Conservation (phyloP, 1,140 invertebrate species). For the Trachymyrmex cornetzi region DNA sequence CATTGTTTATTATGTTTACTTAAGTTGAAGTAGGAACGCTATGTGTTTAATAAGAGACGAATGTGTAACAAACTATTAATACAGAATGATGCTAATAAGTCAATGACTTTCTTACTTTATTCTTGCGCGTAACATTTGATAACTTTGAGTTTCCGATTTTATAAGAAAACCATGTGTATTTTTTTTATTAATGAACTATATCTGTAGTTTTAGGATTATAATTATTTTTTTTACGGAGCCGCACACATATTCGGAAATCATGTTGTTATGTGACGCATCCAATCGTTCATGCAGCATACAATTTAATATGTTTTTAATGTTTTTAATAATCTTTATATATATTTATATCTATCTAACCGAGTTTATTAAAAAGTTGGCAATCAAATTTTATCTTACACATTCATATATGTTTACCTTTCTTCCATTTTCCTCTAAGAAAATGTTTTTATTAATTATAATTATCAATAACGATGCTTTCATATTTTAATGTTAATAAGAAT, state of each 20-base stretch:
- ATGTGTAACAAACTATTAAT: conserved; percentile 30
- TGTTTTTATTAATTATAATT: neutral
- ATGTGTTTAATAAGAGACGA: neutral
- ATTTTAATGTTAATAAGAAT: too few species aligned
- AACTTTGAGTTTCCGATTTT: conserved; percentile 1
- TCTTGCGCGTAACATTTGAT: neutral
- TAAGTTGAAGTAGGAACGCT: conserved; percentile 49
- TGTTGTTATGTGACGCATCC: neutral
- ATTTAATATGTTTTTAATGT: neutral
- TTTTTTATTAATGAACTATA: conserved; percentile 8
- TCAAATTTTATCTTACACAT: neutral
- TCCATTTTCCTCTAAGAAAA: neutral
- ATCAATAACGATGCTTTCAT: too few species aligned
- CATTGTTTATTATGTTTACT: conserved; percentile 69
- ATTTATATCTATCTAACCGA: neutral
- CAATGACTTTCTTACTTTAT: neutral
- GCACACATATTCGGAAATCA: neutral
- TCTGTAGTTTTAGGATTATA: neutral
- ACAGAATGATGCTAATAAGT: conserved; percentile 21
- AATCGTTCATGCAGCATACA: neutral
- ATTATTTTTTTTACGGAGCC: neutral
- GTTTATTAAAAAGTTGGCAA: neutral
- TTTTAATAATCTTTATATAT: neutral
- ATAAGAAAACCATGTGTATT: neutral
- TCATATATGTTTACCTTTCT: neutral